Percentiles rank a stretch among this genome's conserved stretches.
Conservation (phyloP, 2,113 vertebrate species). For the Ptychochromis oligacanthus region DNA sequence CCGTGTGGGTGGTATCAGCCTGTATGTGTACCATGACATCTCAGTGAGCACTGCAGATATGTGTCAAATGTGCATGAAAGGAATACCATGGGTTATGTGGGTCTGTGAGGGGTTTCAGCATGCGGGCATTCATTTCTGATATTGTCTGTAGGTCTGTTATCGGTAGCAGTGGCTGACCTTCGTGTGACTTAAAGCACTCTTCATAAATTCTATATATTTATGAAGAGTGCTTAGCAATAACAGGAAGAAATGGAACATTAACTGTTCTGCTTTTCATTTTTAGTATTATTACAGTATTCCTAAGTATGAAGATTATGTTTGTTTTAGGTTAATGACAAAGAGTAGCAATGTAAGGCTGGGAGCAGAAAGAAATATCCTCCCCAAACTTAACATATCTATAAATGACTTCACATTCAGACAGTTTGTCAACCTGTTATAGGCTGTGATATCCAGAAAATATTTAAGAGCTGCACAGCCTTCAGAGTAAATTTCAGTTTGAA, state of each 20-base stretch:
- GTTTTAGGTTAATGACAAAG: not conserved
- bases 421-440: too few species aligned
- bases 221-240: too few species aligned
- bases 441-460: too few species aligned
- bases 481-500: not conserved
- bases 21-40: not conserved
- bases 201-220: not conserved
- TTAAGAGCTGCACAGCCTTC: not conserved
- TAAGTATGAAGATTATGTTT: too few species aligned
- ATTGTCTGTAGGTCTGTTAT: not conserved
- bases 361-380: not conserved
- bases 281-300: not conserved
- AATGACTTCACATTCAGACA: too few species aligned
- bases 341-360: not conserved
- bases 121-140: not conserved
- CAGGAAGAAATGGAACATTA: too few species aligned
- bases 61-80: not conserved
- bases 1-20: conserved; percentile 21
- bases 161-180: not conserved
- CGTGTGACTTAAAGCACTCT: not conserved
- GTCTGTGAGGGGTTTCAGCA: not conserved
- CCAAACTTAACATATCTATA: not conserved
- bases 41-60: conserved; percentile 33
- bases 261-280: fast-evolving
- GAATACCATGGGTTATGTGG: not conserved